Evolutionary conservation across 2,797 vertebrate genomes (phyloP).

Genomic region (Xiphorhynchus erythropygius): DNA sequence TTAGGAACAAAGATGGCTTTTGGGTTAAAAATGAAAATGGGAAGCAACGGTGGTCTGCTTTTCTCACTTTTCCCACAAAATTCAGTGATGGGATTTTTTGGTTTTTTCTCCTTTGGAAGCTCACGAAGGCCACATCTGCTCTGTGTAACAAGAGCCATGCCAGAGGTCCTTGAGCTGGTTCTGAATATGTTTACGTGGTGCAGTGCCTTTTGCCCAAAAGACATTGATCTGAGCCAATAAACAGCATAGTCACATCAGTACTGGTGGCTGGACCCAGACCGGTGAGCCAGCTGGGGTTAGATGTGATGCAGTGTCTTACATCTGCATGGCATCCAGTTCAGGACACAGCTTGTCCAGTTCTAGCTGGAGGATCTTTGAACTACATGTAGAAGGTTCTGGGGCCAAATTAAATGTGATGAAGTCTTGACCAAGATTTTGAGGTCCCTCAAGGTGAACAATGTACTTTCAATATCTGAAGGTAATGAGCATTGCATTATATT

Average conservation of each 20-base stretch:
- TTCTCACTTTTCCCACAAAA: not conserved
- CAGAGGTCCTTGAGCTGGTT: not conserved
- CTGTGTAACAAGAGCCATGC: fast-evolving
- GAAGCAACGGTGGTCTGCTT: not conserved
- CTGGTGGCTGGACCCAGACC: not conserved
- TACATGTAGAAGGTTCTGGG: not conserved
- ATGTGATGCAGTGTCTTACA: not conserved
- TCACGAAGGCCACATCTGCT: fast-evolving
- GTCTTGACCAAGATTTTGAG: not conserved
- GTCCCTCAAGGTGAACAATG: not conserved
- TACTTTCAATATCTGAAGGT: not conserved
- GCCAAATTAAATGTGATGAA: not conserved
- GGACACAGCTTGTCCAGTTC: not conserved
- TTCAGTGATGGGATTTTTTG: fast-evolving
- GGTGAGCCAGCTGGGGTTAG: not conserved
- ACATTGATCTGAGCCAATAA: not conserved
- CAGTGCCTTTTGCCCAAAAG: not conserved
- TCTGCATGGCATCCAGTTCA: not conserved
- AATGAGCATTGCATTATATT: not conserved
- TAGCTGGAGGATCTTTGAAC: not conserved
- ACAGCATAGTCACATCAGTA: not conserved
- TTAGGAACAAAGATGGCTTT: not conserved
- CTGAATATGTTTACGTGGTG: fast-evolving
- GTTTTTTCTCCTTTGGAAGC: not conserved
- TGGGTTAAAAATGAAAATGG: not conserved